phyloP scores from a whole-genome alignment of 2,113 vertebrate species.

The Neopipo cinnamomea region DNA sequence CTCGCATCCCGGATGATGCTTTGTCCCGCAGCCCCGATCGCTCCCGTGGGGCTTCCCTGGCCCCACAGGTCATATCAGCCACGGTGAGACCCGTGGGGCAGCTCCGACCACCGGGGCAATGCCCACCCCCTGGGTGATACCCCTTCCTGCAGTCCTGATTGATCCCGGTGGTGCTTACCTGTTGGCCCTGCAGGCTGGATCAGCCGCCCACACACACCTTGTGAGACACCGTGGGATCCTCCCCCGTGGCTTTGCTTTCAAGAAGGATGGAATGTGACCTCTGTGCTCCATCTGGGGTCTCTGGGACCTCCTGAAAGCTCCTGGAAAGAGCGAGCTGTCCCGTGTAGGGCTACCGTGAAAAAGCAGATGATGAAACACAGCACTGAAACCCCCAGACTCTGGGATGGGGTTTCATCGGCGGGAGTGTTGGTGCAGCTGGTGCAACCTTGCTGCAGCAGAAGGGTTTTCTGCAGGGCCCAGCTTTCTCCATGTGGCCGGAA shows the following conservation, averaged over 20 bases:
- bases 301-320: background rate
- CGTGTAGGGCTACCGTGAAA: background rate
- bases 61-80: no score
- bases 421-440: background rate
- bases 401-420: background rate
- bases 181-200: background rate
- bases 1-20: background rate
- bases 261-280: background rate
- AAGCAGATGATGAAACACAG: background rate
- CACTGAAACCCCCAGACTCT: background rate
- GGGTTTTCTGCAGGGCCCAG: background rate
- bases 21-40: background rate
- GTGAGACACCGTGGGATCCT: background rate
- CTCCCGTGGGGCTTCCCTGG: no score
- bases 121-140: no score
- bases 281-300: background rate
- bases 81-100: background rate
- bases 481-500: fast-evolving
- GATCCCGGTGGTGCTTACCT: background rate
- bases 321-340: fast-evolving
- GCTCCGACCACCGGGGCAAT: background rate
- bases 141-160: background rate
- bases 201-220: no score
- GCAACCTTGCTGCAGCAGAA: background rate
- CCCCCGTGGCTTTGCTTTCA: background rate